Evolutionary conservation across 2,888 invertebrate genomes (phyloP).

Genomic region (Tiphia femorata): DNA sequence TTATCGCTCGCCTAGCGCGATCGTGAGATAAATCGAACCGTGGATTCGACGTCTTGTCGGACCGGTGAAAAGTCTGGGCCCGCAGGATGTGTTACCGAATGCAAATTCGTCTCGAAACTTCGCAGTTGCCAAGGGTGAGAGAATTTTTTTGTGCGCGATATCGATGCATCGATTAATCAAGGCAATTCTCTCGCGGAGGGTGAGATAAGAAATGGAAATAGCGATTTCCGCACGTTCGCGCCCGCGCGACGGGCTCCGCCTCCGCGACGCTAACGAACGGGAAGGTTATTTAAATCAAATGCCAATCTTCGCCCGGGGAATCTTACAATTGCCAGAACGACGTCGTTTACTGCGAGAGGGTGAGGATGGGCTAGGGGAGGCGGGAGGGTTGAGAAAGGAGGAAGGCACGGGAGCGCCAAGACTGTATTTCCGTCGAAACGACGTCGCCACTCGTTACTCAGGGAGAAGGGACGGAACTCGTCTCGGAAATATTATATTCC

Average conservation of each 20-base stretch:
- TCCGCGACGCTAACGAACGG: not conserved
- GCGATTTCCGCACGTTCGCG: not conserved
- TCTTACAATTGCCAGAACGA: slow-evolving; percentile 18
- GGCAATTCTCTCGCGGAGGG: not conserved
- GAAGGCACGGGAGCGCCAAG: slow-evolving; percentile 6
- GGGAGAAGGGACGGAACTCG: slow-evolving; percentile 2
- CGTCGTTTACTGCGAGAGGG: slow-evolving; percentile 16
- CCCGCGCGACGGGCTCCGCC: not conserved
- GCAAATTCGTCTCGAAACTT: too few relatives aligned
- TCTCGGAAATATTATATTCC: slow-evolving; percentile 34
- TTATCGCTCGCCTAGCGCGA: too few relatives aligned
- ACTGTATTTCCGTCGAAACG: slow-evolving; percentile 20
- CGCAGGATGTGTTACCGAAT: too few relatives aligned
- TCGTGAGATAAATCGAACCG: too few relatives aligned
- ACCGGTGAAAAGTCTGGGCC: too few relatives aligned
- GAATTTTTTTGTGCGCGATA: too few relatives aligned
- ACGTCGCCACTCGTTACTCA: slow-evolving; percentile 15
- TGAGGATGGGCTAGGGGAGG: not conserved
- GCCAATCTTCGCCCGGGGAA: slow-evolving; percentile 16
- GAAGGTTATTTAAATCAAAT: slow-evolving; percentile 15
- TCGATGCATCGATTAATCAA: too few relatives aligned
- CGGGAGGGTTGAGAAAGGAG: not conserved
- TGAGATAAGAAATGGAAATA: not conserved
- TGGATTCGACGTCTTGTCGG: too few relatives aligned
- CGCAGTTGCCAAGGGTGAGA: too few relatives aligned